These are phyloP conservation scores for Passer domesticus DNA, from an alignment of 2,113 vertebrate species.

Conservation along the genomic window DNA sequence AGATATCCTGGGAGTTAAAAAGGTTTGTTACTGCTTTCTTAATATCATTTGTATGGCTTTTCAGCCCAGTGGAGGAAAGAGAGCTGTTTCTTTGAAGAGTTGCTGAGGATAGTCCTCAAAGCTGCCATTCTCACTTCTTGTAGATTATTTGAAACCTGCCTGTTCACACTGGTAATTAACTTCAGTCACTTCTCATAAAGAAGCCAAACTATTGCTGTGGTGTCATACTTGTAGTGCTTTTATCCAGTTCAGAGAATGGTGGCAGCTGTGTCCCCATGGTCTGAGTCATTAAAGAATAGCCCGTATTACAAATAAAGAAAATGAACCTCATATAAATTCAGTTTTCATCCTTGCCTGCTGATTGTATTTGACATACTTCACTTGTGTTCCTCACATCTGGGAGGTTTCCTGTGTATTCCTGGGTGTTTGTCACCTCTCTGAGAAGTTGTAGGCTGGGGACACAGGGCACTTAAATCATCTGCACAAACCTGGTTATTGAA, in stretches of 20 bases:
- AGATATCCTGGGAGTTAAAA: constrained; percentile 94
- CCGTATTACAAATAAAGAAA: neutral
- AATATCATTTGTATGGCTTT: neutral
- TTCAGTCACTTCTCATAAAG: neutral
- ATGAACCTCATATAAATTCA: neutral
- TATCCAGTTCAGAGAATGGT: neutral
- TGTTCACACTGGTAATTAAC: neutral
- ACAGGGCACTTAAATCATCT: neutral
- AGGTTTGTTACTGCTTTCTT: constrained; percentile 74
- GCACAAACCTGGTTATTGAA: neutral
- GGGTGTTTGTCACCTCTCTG: neutral
- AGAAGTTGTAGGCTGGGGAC: neutral
- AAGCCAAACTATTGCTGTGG: neutral
- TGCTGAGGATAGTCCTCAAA: neutral
- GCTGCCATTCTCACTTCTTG: neutral
- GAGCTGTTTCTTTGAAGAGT: neutral
- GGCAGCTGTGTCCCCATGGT: neutral
- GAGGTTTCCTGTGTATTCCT: neutral
- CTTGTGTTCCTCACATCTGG: neutral
- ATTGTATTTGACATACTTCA: neutral
- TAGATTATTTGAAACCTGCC: neutral
- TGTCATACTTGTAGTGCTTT: neutral
- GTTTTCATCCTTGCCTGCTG: neutral
- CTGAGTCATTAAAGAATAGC: neutral
- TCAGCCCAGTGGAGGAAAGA: neutral